Evolutionary conservation across 2,113 vertebrate species (phyloP).

Genomic region (Hippolais icterina): DNA sequence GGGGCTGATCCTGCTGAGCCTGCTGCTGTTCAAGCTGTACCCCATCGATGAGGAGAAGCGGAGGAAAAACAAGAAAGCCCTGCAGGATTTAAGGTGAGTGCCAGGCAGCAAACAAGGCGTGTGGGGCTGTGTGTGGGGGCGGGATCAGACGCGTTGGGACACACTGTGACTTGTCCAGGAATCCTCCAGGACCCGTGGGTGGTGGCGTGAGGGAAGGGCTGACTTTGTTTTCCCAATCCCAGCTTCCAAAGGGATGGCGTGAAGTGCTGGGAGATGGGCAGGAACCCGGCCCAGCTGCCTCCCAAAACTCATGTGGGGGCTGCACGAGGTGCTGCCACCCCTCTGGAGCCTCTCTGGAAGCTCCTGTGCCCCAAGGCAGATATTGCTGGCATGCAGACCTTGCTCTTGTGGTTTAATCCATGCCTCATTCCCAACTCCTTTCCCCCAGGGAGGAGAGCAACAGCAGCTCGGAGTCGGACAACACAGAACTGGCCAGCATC

Average conservation of each 20-base stretch:
- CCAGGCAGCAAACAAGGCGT: fast-evolving
- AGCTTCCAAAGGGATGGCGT: neutral
- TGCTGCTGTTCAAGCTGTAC: slow-evolving; percentile 88
- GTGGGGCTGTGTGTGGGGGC: neutral
- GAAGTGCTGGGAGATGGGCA: neutral
- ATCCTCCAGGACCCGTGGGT: neutral
- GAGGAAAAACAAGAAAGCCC: slow-evolving; percentile 81
- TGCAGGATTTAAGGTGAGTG: slow-evolving; percentile 83
- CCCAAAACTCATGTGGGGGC: fast-evolving
- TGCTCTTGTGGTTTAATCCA: neutral
- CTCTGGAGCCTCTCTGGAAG: neutral
- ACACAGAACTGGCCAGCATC: slow-evolving; percentile 80
- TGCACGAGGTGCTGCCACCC: fast-evolving
- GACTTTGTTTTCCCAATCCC: neutral
- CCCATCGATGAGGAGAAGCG: slow-evolving; percentile 88
- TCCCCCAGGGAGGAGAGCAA: slow-evolving; percentile 59
- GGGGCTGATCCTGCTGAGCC: slow-evolving; percentile 82
- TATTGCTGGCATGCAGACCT: neutral
- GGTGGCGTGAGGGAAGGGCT: neutral
- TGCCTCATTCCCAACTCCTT: neutral
- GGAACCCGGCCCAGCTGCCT: neutral
- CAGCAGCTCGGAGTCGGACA: slow-evolving; percentile 77
- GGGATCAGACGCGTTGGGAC: neutral
- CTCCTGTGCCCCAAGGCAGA: neutral
- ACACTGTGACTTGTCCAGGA: neutral